Conservation (phyloP, 2,888 invertebrate genomes). For the Drosophila anomalata region DNA sequence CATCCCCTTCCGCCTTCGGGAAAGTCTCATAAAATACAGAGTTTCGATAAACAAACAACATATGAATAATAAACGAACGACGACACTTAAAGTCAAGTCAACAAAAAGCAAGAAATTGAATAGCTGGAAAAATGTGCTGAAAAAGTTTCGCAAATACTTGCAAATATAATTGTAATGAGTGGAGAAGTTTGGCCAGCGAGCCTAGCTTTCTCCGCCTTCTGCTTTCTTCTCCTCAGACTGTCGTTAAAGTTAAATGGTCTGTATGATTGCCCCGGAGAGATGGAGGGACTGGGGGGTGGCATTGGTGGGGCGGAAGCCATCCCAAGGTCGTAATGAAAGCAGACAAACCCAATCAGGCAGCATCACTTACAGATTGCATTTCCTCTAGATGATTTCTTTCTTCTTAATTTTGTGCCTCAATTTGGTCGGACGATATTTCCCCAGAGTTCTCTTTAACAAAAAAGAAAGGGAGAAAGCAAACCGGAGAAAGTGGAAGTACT, state of each 20-base stretch:
- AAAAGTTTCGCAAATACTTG: constrained; percentile 35
- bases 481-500: neutral
- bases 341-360: constrained; percentile 45
- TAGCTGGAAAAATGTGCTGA: neutral
- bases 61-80: constrained; percentile 33
- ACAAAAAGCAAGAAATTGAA: constrained; percentile 12
- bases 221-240: constrained; percentile 26
- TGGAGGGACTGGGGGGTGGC: neutral
- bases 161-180: constrained; percentile 47
- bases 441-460: constrained; percentile 4
- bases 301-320: neutral
- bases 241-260: constrained; percentile 62
- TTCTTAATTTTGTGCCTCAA: constrained; percentile 30
- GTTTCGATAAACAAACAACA: constrained; percentile 47
- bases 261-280: constrained; percentile 54
- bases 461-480: neutral
- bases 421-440: neutral
- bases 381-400: constrained; percentile 36
- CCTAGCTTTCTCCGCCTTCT: constrained; percentile 14
- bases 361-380: constrained; percentile 46
- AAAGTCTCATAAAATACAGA: constrained; percentile 20
- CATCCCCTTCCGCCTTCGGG: neutral
- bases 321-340: constrained; percentile 42
- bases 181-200: constrained; percentile 27
- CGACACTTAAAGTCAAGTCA: neutral